phyloP scores from a whole-genome alignment of 2,113 vertebrate species.

The Corvus cornix region DNA sequence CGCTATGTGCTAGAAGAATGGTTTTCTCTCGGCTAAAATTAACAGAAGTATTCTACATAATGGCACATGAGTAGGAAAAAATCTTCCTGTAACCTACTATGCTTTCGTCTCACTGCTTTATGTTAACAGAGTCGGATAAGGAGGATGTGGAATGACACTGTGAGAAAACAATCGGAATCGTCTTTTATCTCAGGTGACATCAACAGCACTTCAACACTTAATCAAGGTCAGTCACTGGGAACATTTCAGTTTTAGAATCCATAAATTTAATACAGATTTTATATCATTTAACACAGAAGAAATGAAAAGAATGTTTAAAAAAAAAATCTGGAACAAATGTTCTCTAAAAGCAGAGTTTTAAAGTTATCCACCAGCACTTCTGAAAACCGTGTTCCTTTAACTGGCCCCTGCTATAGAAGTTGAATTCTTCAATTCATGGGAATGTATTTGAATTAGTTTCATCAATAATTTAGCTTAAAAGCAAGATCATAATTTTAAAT shows the following conservation, averaged over 20 bases:
- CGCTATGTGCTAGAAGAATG: neutral
- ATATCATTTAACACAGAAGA: constrained; percentile 40
- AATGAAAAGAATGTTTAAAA: constrained; percentile 52
- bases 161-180: constrained; percentile 99
- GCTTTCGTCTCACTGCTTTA: constrained; percentile 63
- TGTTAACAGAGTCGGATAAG: constrained; percentile 97
- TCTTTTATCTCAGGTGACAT: constrained; percentile 99
- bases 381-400: constrained; percentile 66
- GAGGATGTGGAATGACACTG: constrained; percentile 99
- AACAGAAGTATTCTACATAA: neutral
- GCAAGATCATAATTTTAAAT: constrained; percentile 59
- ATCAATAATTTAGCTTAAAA: constrained; percentile 66
- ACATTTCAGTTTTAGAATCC: constrained; percentile 72
- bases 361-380: constrained; percentile 37
- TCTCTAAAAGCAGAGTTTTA: constrained; percentile 53
- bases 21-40: neutral
- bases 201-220: constrained; percentile 99
- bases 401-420: constrained; percentile 65
- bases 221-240: constrained; percentile 96
- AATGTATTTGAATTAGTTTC: constrained; percentile 69
- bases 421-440: constrained; percentile 75
- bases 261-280: constrained; percentile 56
- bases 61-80: neutral
- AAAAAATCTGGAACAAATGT: constrained; percentile 12
- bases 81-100: neutral